Base-by-base conservation (phyloP, 2,797 vertebrate species). In the Pseudocheirus occidentalis region DNA sequence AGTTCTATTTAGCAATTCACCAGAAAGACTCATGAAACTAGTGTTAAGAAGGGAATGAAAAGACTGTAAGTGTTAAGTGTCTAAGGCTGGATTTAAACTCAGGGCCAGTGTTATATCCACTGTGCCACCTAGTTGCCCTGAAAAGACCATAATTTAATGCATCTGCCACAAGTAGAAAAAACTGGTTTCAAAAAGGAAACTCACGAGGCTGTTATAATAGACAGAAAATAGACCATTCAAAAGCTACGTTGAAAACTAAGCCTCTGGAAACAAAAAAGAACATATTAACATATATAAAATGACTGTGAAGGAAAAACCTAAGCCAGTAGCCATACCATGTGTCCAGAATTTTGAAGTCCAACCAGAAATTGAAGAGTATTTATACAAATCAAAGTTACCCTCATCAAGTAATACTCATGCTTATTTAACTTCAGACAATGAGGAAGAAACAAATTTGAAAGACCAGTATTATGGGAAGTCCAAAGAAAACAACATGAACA, bases 401-500 rank as follows among this genome's bases (percentile, higher is more conserved):
- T 96, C 92, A 1, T 95, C 95, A 91, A n/a, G 53, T 91, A 52
- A 95, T 46, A 93, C 95, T 58, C 95, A 95, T 58, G 81, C 55
- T 56, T 52, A 91, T 56, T 95, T 96, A 62, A 96, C 46, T 93
- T 92, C 95, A 53, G 96, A 98, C n/a, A 92, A 57, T 89, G 94
- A 92, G 58, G 95, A 96, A 50, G 95, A 96, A 91, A 92, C 59
- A 46, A 97, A 97, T 58, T 46, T 96, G 90, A 40, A 94, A 73
- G 90, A 92, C 81, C 97, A 95, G 34, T 93, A 91, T 40, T 93
- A 29, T 91, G 93, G 94, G 73, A 98, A 94, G 81, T 12, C 58
- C 31, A 98, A 96, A 96, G 94, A 57, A 94, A 97, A 96, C 50
- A 98, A 92, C 66, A 81, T 40, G 93, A 97, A 96, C 52, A 90